Conservation (phyloP, 2,888 invertebrate species). For the Cantharis rustica region DNA sequence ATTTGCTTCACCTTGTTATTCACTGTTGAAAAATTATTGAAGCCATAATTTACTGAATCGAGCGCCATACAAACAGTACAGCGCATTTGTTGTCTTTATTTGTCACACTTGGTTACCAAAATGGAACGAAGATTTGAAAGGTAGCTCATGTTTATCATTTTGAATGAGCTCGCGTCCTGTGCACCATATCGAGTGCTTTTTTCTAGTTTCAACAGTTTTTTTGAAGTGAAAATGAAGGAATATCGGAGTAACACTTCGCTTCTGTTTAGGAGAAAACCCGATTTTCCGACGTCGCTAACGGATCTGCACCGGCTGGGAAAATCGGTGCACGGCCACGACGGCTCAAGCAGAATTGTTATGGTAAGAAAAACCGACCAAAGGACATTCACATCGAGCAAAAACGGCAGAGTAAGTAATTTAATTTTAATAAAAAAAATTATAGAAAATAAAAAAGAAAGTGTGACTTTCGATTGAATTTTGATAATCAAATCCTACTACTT, state of each 20-base stretch:
- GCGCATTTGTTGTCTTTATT: conserved; percentile 32
- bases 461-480: background rate
- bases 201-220: conserved; percentile 18
- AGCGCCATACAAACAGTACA: background rate
- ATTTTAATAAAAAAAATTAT: background rate
- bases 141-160: conserved; percentile 41
- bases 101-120: conserved; percentile 54
- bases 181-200: conserved; percentile 32
- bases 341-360: conserved; percentile 68
- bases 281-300: conserved; percentile 51
- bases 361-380: conserved; percentile 70
- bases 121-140: conserved; percentile 54
- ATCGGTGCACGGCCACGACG: conserved; percentile 57
- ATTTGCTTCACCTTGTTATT: background rate
- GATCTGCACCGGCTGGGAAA: conserved; percentile 53
- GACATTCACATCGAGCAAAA: conserved; percentile 64
- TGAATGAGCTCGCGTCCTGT: conserved; percentile 40
- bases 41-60: background rate
- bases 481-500: background rate
- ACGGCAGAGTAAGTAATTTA: conserved; percentile 57
- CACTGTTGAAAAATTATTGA: background rate
- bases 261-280: conserved; percentile 47
- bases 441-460: background rate
- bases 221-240: conserved; percentile 12
- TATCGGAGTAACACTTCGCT: conserved; percentile 34